A percentile compares a stretch with the other conserved stretches of the same genome.
These are phyloP conservation scores for Abrostola triplasia DNA, from an alignment of 2,888 invertebrate genomes.

Conservation along the genomic window DNA sequence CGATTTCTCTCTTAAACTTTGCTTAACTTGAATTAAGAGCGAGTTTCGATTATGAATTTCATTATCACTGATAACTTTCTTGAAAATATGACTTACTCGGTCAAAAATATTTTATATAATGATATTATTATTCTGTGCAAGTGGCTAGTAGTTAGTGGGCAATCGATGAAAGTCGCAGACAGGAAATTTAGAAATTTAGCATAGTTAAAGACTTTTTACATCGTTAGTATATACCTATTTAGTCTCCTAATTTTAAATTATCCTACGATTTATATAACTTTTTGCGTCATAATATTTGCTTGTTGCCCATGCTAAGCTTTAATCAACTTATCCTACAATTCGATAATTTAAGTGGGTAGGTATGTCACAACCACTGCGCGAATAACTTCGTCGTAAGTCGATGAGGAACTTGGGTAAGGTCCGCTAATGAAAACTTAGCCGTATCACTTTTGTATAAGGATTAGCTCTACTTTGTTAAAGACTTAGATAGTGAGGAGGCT, in stretches of 20 bases:
- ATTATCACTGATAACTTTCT: conserved; percentile 17
- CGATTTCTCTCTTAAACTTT: conserved; percentile 35
- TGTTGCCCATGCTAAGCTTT: no score
- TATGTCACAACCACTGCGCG: not conserved
- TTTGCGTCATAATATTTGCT: no score
- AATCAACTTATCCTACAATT: not conserved
- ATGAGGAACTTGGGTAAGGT: conserved; percentile 11
- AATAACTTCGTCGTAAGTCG: conserved; percentile 12
- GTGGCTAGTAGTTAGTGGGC: not conserved
- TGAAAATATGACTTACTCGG: conserved; percentile 14
- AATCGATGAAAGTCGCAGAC: not conserved
- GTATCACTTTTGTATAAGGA: conserved; percentile 37
- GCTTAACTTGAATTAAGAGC: conserved; percentile 18
- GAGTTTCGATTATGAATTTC: conserved; percentile 31
- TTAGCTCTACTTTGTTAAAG: conserved; percentile 46
- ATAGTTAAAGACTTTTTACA: no score
- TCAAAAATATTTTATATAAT: conserved; percentile 5
- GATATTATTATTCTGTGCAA: not conserved
- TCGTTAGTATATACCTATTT: no score
- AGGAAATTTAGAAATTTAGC: no score
- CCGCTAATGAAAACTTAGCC: conserved; percentile 33
- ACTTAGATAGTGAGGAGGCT: conserved; percentile 38
- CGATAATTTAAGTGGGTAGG: not conserved
- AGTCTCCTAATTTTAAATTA: no score
- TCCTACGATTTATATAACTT: no score